Percentiles rank a stretch among this genome's conserved stretches.
Evolutionary conservation across 1,140 invertebrate genomes (phyloP).

Genomic region (Laupala kohalensis): DNA sequence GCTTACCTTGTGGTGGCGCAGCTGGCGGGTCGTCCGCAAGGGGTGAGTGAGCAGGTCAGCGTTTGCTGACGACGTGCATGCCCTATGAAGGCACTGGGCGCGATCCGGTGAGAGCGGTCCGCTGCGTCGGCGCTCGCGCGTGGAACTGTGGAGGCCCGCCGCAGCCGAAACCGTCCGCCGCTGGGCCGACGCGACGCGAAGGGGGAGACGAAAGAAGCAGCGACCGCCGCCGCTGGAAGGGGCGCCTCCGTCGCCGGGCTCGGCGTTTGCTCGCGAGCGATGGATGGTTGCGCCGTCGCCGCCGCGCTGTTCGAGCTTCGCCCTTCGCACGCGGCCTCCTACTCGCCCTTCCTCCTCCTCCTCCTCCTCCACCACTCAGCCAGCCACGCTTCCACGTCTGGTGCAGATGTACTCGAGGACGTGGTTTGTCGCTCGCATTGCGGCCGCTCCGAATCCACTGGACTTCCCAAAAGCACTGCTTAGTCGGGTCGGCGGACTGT

Average conservation of each 20-base stretch:
- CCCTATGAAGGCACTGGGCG: neutral
- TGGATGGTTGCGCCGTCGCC: neutral
- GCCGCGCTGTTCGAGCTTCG: neutral
- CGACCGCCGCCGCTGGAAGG: too few species aligned
- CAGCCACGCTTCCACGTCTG: too few species aligned
- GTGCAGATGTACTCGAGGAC: too few species aligned
- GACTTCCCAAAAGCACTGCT: too few species aligned
- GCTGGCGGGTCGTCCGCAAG: neutral
- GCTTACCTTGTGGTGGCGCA: neutral
- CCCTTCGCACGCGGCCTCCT: too few species aligned
- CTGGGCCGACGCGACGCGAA: too few species aligned
- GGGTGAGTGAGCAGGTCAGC: neutral
- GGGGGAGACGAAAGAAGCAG: too few species aligned
- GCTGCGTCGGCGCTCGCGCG: neutral
- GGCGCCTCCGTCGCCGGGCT: too few species aligned
- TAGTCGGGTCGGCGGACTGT: neutral
- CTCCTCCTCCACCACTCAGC: neutral
- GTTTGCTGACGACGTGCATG: neutral
- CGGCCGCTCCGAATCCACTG: neutral
- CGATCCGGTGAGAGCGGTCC: neutral
- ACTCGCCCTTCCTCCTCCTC: too few species aligned
- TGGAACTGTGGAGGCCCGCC: neutral
- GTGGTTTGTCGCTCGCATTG: neutral
- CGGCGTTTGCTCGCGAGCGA: too few species aligned
- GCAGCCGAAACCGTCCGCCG: too few species aligned